Evolutionary conservation across 2,888 invertebrate species (phyloP), one percentile per base, ranked within the genome.

Genomic region (Malthinus flaveolus): DNA sequence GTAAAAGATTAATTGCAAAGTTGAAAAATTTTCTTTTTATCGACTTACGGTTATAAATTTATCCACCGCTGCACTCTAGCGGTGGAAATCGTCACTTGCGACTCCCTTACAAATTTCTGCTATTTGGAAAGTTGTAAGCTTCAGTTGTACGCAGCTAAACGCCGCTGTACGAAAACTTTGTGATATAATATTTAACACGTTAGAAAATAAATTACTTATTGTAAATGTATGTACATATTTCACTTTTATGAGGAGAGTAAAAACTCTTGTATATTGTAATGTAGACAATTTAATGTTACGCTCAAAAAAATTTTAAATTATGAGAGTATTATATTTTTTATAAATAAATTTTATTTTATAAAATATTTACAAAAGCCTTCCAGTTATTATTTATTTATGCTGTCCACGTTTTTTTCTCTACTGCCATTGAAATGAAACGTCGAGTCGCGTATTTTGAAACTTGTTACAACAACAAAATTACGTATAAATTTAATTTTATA

Each of bases 221-320:
- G 23, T 23, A 5, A 23, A 32, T 46, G 10, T 5, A 32, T 10
- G 32, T 9, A 6, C 8, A 44, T 12, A 33, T 44, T 42, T 44
- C 23, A 10, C 34, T 33, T 51, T 39, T 50, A 32, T 37, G 39
- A 50, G 39, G 12, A 13, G 37, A 50, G 49, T 50, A 50, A 50
- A 32, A 42, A 39, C 15, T 32, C 49, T 31, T 50, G 49, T 50
- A 32, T 13, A 15, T 15, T 32, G 23, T 23, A 23, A 39, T 39
- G 23, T 42, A 42, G n/a, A 42, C 39, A 42, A 39, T 32, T 39
- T 50, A 50, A 51, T 51, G 51, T 11, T 33, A 34, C 15, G 15
- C 34, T 33, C 44, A 34, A 33, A 44, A 32, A 13, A 42, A 33
- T 51, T 50, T 32, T 33, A 39, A 51, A 51, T 51, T 23, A 23